Evolutionary conservation across 2,113 vertebrate species (phyloP), one percentile per base, ranked within the genome.

Genomic region (Chaetops frenatus): DNA sequence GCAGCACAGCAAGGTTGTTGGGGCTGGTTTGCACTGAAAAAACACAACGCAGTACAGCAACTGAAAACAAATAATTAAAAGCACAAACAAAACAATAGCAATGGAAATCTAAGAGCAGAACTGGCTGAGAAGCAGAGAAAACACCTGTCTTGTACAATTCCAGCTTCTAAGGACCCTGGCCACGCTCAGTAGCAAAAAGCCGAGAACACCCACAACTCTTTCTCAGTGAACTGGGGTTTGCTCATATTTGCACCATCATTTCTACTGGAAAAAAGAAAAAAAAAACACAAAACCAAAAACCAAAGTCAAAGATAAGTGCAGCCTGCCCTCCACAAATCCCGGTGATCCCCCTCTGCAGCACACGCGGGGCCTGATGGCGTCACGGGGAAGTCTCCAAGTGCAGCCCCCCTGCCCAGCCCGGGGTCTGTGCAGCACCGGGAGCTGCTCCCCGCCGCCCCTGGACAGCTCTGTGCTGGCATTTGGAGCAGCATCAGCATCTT

Each of bases 341-440:
- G 7, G 47, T 9, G 6, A 27, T 48, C 10, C 56, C 45, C 15
- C 2, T 1, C 9, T 27, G 6, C 40, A 79, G 66, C 67, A 36
- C 38, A 13, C 0, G 0, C 7, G 4, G 71, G 38, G 25, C 17
- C 12, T 1, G 4, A 40, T 35, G 31, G 23, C 6, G 1, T 57
- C 71, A 48, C 33, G 0, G 0, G 2, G 38, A 15, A 42, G 28
- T 1, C 10, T 10, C 54, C 35, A 48, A 54, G 56, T 0, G 7
- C 61, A 81, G 71, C 48, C 57, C 51, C 76, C 40, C 56, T 83
- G 64, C 64, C 58, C 35, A 6, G 73, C 62, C 58, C 1, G 0
- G 71, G 29, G 51, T 15, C 65, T 22, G 57, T 1, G 0, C 9
- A 10, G 61, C 72, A 47, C 79, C 72, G 85, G 65, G 27, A 89